These are phyloP conservation scores for Matsumurasca onukii DNA, from an alignment of 1,140 invertebrate genomes.

Conservation along the genomic window DNA sequence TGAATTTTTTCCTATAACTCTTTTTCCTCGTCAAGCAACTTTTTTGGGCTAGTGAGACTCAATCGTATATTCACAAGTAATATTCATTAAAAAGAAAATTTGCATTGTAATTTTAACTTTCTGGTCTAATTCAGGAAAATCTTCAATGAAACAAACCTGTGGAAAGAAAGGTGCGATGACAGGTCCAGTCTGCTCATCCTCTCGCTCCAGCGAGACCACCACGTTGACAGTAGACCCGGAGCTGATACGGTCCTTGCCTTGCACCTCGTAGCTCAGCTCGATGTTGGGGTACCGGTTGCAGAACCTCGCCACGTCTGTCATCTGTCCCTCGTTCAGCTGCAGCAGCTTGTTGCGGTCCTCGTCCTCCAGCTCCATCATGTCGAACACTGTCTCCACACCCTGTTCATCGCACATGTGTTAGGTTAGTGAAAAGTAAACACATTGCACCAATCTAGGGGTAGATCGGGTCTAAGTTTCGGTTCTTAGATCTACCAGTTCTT, in stretches of 20 bases:
- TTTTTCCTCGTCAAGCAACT: too few species aligned
- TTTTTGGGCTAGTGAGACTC: too few species aligned
- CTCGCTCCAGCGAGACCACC: constrained; percentile 90
- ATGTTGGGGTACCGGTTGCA: constrained; percentile 99
- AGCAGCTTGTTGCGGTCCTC: constrained; percentile 85
- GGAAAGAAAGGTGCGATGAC: constrained; percentile 99
- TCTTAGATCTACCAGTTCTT: too few species aligned
- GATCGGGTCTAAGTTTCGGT: too few species aligned
- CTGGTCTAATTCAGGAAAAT: background rate
- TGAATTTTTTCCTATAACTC: too few species aligned
- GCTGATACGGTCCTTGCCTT: constrained; percentile 75
- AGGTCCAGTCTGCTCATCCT: constrained; percentile 94
- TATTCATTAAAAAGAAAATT: background rate
- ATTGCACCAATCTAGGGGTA: too few species aligned
- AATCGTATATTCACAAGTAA: too few species aligned
- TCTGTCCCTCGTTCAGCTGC: constrained; percentile 80
- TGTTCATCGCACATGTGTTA: constrained; percentile 46
- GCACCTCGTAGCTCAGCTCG: constrained; percentile 91
- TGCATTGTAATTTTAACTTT: background rate
- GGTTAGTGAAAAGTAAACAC: too few species aligned
- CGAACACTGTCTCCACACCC: constrained; percentile 95
- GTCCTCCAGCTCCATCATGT: constrained; percentile 98
- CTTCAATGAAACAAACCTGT: constrained; percentile 58
- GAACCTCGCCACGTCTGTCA: constrained; percentile 97
- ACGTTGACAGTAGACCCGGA: constrained; percentile 84